Conservation (phyloP, 2,888 invertebrate species). For the Prenolepis imparis region DNA sequence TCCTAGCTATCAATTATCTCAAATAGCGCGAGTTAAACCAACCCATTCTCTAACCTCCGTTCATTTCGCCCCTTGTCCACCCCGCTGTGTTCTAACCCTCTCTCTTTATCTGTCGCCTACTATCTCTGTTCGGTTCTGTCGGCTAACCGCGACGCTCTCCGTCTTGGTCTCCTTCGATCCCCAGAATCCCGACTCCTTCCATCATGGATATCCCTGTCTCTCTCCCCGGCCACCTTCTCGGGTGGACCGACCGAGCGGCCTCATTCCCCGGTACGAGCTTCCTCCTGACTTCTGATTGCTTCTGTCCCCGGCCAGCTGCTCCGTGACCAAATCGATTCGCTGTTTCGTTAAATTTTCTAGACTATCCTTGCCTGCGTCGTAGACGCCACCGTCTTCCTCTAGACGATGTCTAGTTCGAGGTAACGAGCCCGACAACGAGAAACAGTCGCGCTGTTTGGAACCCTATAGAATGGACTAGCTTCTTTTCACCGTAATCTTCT, state of each 20-base stretch:
- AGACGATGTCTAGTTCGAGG: slow-evolving; percentile 57
- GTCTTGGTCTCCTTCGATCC: slow-evolving; percentile 54
- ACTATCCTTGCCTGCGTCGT: slow-evolving; percentile 53
- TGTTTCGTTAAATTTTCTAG: slow-evolving; percentile 76
- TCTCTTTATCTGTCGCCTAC: slow-evolving; percentile 46
- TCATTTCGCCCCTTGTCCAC: slow-evolving; percentile 49
- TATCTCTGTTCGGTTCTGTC: slow-evolving; percentile 6
- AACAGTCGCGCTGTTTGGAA: slow-evolving; percentile 46
- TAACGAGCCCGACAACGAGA: slow-evolving; percentile 66
- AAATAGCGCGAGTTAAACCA: slow-evolving; percentile 82
- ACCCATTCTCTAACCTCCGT: slow-evolving; percentile 79
- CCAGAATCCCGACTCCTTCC: slow-evolving; percentile 43
- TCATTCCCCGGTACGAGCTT: slow-evolving; percentile 70
- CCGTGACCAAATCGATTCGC: slow-evolving; percentile 80
- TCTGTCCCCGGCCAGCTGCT: slow-evolving; percentile 81
- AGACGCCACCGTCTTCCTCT: slow-evolving; percentile 56
- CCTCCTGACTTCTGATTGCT: slow-evolving; percentile 82
- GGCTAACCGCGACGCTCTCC: slow-evolving; percentile 41
- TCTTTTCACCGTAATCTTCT: slow-evolving; percentile 12
- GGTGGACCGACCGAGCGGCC: slow-evolving; percentile 54
- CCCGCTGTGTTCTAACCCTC: slow-evolving; percentile 2
- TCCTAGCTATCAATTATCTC: slow-evolving; percentile 82
- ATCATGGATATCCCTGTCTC: slow-evolving; percentile 17
- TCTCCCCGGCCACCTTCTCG: slow-evolving; percentile 39
- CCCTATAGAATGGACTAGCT: slow-evolving; percentile 13